phyloP scores from a whole-genome alignment of 2,888 invertebrate genomes.

The Mythimna pallens region DNA sequence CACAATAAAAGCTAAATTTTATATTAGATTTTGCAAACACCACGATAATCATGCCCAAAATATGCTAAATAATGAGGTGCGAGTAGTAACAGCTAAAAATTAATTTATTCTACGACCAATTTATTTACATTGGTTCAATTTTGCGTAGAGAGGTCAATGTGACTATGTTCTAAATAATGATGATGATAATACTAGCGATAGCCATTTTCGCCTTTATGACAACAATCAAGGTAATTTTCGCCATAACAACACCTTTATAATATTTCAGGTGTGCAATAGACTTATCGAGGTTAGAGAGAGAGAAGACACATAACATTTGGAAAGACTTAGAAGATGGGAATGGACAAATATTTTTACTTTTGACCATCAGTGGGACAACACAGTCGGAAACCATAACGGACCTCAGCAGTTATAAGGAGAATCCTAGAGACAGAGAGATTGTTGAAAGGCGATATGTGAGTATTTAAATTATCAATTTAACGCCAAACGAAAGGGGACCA shows the following conservation, averaged over 20 bases:
- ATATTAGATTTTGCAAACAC: slow-evolving; percentile 9
- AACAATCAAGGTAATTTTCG: not conserved
- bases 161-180: not conserved
- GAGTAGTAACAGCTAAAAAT: slow-evolving; percentile 5
- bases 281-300: slow-evolving; percentile 95
- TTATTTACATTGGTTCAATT: slow-evolving; percentile 18
- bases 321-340: slow-evolving; percentile 97
- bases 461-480: slow-evolving; percentile 53
- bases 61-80: slow-evolving; percentile 2
- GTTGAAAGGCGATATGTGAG: slow-evolving; percentile 93
- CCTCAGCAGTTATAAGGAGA: slow-evolving; percentile 95
- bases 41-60: not conserved
- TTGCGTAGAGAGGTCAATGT: slow-evolving; percentile 1
- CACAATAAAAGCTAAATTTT: not conserved
- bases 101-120: slow-evolving; percentile 40
- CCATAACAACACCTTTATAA: not conserved
- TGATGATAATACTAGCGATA: not conserved
- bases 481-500: not conserved
- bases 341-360: slow-evolving; percentile 96
- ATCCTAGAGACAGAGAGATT: slow-evolving; percentile 92
- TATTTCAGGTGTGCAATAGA: slow-evolving; percentile 95
- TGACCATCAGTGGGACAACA: slow-evolving; percentile 98
- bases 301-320: slow-evolving; percentile 97
- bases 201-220: not conserved
- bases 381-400: slow-evolving; percentile 98